Base-by-base conservation (phyloP, 2,888 invertebrate species). In the Acleris cristana region DNA sequence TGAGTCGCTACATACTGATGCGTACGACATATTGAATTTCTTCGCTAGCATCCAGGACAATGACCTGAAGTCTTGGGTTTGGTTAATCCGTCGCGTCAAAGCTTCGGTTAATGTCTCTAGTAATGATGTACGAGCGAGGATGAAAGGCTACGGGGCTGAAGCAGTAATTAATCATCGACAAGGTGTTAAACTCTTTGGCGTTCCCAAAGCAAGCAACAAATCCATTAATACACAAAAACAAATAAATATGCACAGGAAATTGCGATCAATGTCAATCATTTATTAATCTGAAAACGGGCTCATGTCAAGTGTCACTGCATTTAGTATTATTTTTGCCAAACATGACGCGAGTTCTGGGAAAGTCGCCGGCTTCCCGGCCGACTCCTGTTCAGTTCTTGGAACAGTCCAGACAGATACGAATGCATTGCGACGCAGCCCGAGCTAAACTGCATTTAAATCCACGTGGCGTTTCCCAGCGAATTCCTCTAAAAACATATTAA, bases 11-110 rank as follows among this genome's bases (percentile, higher is more conserved):
- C 78, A 80, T 76, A 77, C 79, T 76, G 75, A 79, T 79, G 81
- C 76, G 78, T 72, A 77, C 77, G 81, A 83, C 81, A 83, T 87
- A 86, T 87, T 79, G 71, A 75, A 82, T 87, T 85, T 85, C 87
- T 81, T 74, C 78, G 74, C 71, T 73, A 70, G 30, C 30, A 57
- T 57, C 44, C 78, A 78, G 86, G 76, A 79, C 88, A 74, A 80
- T 83, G 86, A 87, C 86, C 86, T 76, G 71, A 71, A 69, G 74
- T 74, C 76, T 74, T 75, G 71, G 76, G 76, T 77, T 79, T 76
- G 74, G 76, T 77, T 73, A 73, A 75, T 74, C 71, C 69, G 59
- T 65, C 58, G 70, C 70, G 70, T 69, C 71, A 72, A 69, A 69
- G 64, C 48, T 69, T 72, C 23, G 60, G 61, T 70, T 72, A 56